Conservation (phyloP, 1,140 invertebrate species). For the Drosophila dunni region DNA sequence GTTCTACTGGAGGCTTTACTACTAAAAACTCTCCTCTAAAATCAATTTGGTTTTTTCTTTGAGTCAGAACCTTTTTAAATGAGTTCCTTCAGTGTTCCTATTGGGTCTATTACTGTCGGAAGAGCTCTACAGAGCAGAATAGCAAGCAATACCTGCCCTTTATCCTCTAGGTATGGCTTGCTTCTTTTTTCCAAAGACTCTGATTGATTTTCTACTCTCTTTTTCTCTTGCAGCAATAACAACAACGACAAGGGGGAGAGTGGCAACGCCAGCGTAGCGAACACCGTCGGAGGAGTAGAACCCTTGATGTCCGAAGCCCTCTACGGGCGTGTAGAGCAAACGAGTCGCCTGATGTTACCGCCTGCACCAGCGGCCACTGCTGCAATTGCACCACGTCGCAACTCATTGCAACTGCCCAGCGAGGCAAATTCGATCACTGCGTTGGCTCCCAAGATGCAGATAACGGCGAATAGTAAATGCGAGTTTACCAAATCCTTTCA, state of each 20-base stretch:
- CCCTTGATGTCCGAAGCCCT: conserved; percentile 5
- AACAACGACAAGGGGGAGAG: not conserved
- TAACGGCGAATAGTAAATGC: conserved; percentile 65
- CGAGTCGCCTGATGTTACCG: conserved; percentile 24
- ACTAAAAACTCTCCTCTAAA: too few relatives aligned
- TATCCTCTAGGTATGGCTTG: too few relatives aligned
- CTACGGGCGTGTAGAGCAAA: not conserved
- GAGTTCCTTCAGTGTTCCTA: too few relatives aligned
- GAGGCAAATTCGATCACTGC: conserved; percentile 56
- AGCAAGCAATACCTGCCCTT: too few relatives aligned
- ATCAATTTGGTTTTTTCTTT: too few relatives aligned
- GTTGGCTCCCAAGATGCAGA: conserved; percentile 60
- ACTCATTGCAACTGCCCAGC: conserved; percentile 18
- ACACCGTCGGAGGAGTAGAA: not conserved
- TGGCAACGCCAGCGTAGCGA: not conserved
- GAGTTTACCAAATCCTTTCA: conserved; percentile 68
- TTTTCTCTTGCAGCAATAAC: not conserved
- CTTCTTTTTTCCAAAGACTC: too few relatives aligned
- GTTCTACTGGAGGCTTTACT: too few relatives aligned
- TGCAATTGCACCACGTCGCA: conserved; percentile 12
- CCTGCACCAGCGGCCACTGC: conserved; percentile 26
- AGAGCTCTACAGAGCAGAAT: too few relatives aligned
- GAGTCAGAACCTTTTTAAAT: too few relatives aligned
- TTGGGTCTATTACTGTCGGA: too few relatives aligned
- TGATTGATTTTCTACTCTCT: not conserved